Evolutionary conservation across 2,888 invertebrate genomes (phyloP), one percentile per base, ranked within the genome.

Genomic region (Atethmia centrago): DNA sequence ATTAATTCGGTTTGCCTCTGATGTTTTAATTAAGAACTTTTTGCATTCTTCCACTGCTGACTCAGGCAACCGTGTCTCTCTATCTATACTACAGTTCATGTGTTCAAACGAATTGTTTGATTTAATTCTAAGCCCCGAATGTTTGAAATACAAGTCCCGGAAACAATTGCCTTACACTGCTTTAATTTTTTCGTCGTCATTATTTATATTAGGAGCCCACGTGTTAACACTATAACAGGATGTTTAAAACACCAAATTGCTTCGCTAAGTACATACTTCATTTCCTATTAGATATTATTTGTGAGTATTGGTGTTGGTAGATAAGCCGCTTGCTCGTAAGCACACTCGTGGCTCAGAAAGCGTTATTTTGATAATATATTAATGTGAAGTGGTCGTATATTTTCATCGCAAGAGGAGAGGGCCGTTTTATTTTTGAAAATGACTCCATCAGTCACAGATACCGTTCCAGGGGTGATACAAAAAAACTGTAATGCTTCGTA

Each of bases 341-440:
- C 88, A 84, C 87, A 87, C 89, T 87, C 84, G 87, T 81, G 87
- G 89, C 89, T 92, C 88, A 91, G 88, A 90, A 91, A 90, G 89
- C 91, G 92, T 93, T 93, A 93, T 93, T 95, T 93, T 92, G 93
- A 92, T 95, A 94, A 94, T 95, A 94, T 94, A 94, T 94, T 94
- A 94, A 91, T 92, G 91, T 92, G 91, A 92, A 93, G 92, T 92
- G 93, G 89, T 91, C 94, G 92, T 95, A 93, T 89, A 91, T 95
- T 93, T 92, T 91, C 92, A 90, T 90, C 82, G 89, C 87, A 86
- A 89, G 91, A 90, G 88, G 81, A 91, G 90, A 92, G 93, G 91
- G 92, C 91, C 90, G 94, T 92, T 95, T 95, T 95, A 96, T 96
- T 96, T 96, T 96, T 92, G 93, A 95, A 93, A 94, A 95, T 95